Conservation (phyloP, 2,113 vertebrate species). For the Amazona guildingii region DNA sequence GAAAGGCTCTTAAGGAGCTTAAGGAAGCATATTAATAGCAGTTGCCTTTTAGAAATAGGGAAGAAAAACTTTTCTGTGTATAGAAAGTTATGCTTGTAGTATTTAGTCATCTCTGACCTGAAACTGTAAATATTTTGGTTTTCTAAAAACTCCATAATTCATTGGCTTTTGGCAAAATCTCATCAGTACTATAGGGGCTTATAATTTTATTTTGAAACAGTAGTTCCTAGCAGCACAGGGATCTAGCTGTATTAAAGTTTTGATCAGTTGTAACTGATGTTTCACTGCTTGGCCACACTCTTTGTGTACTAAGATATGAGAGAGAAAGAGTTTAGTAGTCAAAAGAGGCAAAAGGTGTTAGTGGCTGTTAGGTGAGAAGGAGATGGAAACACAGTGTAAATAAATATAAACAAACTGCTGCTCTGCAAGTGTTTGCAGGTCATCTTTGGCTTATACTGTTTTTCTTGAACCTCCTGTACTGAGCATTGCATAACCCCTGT, state of each 20-base stretch:
- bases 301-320: neutral
- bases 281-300: neutral
- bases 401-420: neutral
- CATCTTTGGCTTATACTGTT: slow-evolving; percentile 5
- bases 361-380: neutral
- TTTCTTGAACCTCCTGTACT: slow-evolving; percentile 5
- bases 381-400: neutral
- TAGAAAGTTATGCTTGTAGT: neutral
- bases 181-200: neutral
- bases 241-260: neutral
- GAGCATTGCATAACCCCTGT: slow-evolving; percentile 19
- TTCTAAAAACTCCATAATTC: neutral
- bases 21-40: neutral
- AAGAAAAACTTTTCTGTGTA: neutral
- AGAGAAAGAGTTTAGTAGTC: neutral
- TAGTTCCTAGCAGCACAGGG: neutral
- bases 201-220: neutral
- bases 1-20: neutral
- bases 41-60: neutral
- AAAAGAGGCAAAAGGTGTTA: neutral
- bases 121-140: neutral
- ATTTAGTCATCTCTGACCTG: neutral
- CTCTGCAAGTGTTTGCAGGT: neutral
- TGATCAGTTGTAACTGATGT: neutral
- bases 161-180: neutral